Evolutionary conservation across 2,113 vertebrate species (phyloP).

Genomic region (Stercorarius parasiticus): DNA sequence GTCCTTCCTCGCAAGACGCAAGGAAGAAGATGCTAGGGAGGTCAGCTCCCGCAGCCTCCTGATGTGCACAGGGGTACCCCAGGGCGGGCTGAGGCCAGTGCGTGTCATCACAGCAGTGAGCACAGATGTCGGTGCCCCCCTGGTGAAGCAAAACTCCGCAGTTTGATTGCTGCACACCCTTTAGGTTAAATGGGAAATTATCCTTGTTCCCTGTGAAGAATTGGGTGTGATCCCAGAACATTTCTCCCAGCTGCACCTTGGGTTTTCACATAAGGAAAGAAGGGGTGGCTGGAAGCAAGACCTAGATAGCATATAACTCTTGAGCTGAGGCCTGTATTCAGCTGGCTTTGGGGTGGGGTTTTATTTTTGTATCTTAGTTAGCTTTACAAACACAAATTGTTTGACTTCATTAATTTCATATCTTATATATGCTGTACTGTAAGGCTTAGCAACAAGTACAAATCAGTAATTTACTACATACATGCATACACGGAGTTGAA

Average conservation of each 20-base stretch:
- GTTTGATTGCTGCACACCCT: background rate
- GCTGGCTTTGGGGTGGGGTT: background rate
- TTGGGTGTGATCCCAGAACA: background rate
- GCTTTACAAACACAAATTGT: background rate
- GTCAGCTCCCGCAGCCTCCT: background rate
- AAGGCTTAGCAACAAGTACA: background rate
- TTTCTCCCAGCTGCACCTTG: background rate
- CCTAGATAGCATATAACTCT: background rate
- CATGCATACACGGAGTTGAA: background rate
- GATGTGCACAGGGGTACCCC: background rate
- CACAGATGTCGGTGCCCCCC: background rate
- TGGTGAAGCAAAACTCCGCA: background rate
- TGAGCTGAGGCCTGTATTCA: background rate
- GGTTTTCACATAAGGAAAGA: background rate
- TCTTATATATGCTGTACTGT: background rate
- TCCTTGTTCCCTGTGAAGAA: background rate
- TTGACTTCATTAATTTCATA: background rate
- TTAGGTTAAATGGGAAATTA: background rate
- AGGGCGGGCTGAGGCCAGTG: background rate
- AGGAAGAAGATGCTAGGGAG: background rate
- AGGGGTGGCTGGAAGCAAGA: background rate
- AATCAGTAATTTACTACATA: background rate
- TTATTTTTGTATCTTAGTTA: background rate
- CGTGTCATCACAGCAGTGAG: background rate
- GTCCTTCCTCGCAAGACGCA: background rate